These are phyloP conservation scores for Lasioglossum baleicum DNA, from an alignment of 1,140 invertebrate species.

Conservation along the genomic window DNA sequence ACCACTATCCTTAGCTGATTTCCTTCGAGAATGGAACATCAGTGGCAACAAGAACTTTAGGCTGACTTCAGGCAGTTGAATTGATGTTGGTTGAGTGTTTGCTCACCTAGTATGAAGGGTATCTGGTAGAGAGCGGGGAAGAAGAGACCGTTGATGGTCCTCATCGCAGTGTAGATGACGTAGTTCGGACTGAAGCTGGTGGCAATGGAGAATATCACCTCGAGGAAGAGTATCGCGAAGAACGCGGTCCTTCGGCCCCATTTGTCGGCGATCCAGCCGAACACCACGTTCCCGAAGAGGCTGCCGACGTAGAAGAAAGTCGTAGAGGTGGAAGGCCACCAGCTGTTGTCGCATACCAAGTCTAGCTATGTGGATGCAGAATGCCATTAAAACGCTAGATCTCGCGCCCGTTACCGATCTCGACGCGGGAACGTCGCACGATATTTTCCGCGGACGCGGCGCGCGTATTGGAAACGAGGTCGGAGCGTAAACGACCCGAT, in stretches of 20 bases:
- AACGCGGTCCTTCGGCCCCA: constrained; percentile 86
- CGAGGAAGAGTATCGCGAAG: constrained; percentile 84
- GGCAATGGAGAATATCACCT: constrained; percentile 85
- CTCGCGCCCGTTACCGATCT: not conserved
- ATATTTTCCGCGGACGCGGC: too few relatives aligned
- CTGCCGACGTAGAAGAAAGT: constrained; percentile 86
- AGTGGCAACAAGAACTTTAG: too few relatives aligned
- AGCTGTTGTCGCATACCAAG: constrained; percentile 84
- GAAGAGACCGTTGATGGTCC: constrained; percentile 85
- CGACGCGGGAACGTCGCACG: too few relatives aligned
- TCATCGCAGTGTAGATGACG: constrained; percentile 83
- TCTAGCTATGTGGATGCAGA: constrained; percentile 82
- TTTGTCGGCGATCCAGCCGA: constrained; percentile 86
- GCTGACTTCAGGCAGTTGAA: too few relatives aligned
- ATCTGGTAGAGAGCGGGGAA: constrained; percentile 87
- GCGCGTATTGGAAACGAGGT: not conserved
- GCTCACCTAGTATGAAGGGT: constrained; percentile 84
- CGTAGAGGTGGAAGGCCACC: constrained; percentile 83
- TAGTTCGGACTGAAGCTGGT: constrained; percentile 86
- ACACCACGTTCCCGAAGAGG: constrained; percentile 86
- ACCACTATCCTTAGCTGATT: too few relatives aligned
- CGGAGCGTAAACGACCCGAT: not conserved
- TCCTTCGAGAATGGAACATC: too few relatives aligned
- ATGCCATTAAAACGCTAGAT: constrained; percentile 71
- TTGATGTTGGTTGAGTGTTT: too few relatives aligned